Evolutionary conservation across 2,888 invertebrate species (phyloP).

Genomic region (Cheilosia impressa): DNA sequence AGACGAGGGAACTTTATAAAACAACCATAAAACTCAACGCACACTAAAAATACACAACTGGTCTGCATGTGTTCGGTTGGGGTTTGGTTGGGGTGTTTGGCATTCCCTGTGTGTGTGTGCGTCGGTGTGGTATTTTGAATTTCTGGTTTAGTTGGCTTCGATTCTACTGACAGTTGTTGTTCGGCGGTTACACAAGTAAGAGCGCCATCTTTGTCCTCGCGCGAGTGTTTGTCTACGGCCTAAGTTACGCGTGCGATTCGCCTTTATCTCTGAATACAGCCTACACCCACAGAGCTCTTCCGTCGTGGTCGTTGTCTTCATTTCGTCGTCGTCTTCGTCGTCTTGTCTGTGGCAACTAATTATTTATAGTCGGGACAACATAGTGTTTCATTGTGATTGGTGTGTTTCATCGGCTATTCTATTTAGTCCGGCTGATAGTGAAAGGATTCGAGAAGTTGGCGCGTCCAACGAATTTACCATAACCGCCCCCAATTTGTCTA

Average conservation of each 20-base stretch:
- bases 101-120: slow-evolving; percentile 15
- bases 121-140: slow-evolving; percentile 72
- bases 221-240: slow-evolving; percentile 51
- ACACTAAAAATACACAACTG: slow-evolving; percentile 54
- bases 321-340: slow-evolving; percentile 50
- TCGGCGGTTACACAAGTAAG: slow-evolving; percentile 76
- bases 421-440: slow-evolving; percentile 52
- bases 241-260: slow-evolving; percentile 69
- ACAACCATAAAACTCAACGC: slow-evolving; percentile 41
- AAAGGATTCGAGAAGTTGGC: slow-evolving; percentile 61
- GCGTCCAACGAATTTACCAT: slow-evolving; percentile 23
- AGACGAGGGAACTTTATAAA: slow-evolving; percentile 43
- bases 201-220: slow-evolving; percentile 68
- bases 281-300: slow-evolving; percentile 53
- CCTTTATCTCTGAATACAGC: slow-evolving; percentile 60
- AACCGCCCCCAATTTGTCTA: background rate
- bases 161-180: slow-evolving; percentile 76
- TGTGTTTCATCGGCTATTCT: slow-evolving; percentile 51
- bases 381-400: slow-evolving; percentile 59
- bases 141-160: slow-evolving; percentile 65
- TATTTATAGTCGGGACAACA: slow-evolving; percentile 56
- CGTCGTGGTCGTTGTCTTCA: slow-evolving; percentile 43
- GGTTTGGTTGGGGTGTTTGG: slow-evolving; percentile 18
- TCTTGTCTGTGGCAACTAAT: slow-evolving; percentile 39
- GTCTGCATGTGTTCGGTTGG: slow-evolving; percentile 36